Conservation (phyloP, 2,113 vertebrate species). For the Amphiprion percula region DNA sequence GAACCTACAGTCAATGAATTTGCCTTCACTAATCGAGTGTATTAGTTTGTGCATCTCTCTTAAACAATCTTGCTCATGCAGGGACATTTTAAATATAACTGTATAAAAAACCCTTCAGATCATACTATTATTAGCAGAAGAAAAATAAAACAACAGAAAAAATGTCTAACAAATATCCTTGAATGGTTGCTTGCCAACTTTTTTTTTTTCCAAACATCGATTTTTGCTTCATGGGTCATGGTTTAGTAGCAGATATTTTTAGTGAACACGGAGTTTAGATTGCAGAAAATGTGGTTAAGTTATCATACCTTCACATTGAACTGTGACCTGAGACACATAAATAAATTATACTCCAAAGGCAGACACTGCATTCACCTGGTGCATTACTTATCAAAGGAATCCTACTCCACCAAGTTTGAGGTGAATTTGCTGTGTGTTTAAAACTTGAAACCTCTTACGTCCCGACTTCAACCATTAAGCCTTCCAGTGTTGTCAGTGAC, state of each 20-base stretch:
- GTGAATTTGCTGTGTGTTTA: conserved; percentile 31
- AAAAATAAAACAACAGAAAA: no score
- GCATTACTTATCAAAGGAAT: conserved; percentile 32
- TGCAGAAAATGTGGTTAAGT: background rate
- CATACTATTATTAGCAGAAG: no score
- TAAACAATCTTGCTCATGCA: no score
- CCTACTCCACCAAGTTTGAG: conserved; percentile 24
- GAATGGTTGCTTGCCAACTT: no score
- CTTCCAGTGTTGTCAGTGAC: conserved; percentile 47
- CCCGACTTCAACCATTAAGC: conserved; percentile 42
- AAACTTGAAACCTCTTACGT: conserved; percentile 38
- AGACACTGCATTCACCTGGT: background rate
- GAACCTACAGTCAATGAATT: no score
- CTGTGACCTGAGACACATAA: background rate
- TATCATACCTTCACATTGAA: background rate
- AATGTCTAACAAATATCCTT: no score
- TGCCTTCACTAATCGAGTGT: no score
- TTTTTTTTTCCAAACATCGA: no score
- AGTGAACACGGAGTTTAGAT: background rate
- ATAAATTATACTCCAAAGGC: conserved; percentile 2
- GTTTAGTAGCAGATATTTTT: background rate
- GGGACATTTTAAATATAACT: no score
- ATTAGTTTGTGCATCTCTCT: no score
- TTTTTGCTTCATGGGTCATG: background rate
- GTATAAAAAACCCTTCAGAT: no score